Percentiles rank a stretch among this genome's conserved stretches.
Conservation (phyloP, 2,113 vertebrate species). For the Mobula hypostoma region DNA sequence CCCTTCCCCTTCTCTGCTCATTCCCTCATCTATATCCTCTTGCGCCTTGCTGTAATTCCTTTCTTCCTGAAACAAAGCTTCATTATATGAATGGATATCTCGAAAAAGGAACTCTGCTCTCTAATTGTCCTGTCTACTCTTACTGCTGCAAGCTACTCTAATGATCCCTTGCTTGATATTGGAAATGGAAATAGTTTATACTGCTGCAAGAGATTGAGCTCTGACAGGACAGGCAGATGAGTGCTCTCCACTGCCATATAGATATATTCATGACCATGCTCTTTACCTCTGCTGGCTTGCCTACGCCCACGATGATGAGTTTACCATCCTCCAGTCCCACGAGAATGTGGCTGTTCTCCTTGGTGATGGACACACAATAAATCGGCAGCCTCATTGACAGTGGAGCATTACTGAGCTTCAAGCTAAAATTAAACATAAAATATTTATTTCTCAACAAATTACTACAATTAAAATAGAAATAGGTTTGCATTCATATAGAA, state of each 20-base stretch:
- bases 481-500: not conserved
- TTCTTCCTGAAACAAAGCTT: not conserved
- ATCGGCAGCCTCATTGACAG: slow-evolving; percentile 85
- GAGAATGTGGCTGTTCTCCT: slow-evolving; percentile 86
- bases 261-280: slow-evolving; percentile 72
- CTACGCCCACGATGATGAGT: slow-evolving; percentile 91
- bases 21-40: not conserved
- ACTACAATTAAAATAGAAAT: not conserved
- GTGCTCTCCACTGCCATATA: slow-evolving; percentile 65
- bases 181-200: slow-evolving; percentile 68
- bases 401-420: slow-evolving; percentile 69
- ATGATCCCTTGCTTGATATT: slow-evolving; percentile 43
- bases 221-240: slow-evolving; percentile 64
- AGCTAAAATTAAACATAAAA: slow-evolving; percentile 56
- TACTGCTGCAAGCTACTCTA: slow-evolving; percentile 43
- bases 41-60: not conserved
- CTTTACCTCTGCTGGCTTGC: slow-evolving; percentile 94
- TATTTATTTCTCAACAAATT: not conserved
- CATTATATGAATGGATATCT: not conserved
- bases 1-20: not conserved
- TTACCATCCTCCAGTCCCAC: slow-evolving; percentile 91
- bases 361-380: slow-evolving; percentile 81
- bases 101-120: not conserved
- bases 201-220: slow-evolving; percentile 66
- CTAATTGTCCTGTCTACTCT: not conserved